A percentile compares a stretch with the other conserved stretches of the same genome.
These are phyloP conservation scores for Merops nubicus DNA, from an alignment of 2,113 vertebrate species.

Conservation along the genomic window DNA sequence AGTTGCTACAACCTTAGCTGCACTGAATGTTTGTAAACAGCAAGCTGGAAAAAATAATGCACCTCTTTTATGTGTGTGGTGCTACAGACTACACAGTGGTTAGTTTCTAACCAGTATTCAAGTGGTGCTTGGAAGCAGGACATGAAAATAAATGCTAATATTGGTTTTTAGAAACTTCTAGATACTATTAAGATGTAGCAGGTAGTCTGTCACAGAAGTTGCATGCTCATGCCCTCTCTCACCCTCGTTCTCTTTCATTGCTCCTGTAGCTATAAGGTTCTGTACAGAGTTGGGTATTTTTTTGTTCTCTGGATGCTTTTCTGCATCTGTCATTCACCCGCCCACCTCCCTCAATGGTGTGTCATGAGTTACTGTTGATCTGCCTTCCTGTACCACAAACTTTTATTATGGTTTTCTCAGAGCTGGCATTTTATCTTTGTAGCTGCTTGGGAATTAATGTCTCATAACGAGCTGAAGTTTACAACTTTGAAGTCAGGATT, in stretches of 20 bases:
- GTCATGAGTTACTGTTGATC: neutral
- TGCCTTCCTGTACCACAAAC: neutral
- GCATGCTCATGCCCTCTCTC: no score
- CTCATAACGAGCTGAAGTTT: neutral
- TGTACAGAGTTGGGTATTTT: neutral
- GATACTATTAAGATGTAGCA: neutral
- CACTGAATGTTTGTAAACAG: neutral
- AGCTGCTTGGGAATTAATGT: neutral
- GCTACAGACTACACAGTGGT: neutral
- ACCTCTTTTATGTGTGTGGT: neutral
- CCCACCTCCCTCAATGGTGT: neutral
- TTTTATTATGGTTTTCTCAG: neutral
- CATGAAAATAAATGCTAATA: slow-evolving; percentile 19
- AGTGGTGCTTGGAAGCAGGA: slow-evolving; percentile 1
- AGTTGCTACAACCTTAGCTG: neutral
- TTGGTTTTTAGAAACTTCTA: neutral
- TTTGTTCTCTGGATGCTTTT: neutral
- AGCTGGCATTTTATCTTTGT: neutral
- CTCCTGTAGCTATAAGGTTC: neutral
- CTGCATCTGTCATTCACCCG: neutral
- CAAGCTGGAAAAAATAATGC: neutral
- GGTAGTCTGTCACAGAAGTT: neutral
- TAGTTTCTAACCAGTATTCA: slow-evolving; percentile 33
- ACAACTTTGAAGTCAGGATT: slow-evolving; percentile 21
- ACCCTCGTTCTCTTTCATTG: no score